Conservation (phyloP, 2,113 vertebrate species). For the Prunella himalayana region DNA sequence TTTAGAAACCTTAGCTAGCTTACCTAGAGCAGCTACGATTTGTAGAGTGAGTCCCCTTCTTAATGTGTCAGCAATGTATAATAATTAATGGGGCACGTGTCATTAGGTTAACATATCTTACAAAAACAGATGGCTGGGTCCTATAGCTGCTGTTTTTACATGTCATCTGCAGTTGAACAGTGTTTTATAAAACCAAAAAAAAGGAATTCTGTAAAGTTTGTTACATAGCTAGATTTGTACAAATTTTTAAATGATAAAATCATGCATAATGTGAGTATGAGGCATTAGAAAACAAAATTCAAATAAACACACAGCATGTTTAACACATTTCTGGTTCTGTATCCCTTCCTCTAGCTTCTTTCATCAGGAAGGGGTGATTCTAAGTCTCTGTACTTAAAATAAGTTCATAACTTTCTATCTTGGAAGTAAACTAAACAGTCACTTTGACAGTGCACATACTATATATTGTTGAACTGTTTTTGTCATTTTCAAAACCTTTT, state of each 20-base stretch:
- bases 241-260: background rate
- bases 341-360: background rate
- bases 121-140: background rate
- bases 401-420: background rate
- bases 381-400: background rate
- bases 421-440: background rate
- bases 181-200: background rate
- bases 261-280: background rate
- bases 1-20: background rate
- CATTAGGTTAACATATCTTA: background rate
- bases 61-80: background rate
- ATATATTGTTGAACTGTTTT: background rate
- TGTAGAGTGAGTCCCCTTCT: background rate
- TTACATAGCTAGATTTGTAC: background rate
- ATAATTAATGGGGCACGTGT: background rate
- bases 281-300: background rate
- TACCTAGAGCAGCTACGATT: background rate
- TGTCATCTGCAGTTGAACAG: background rate
- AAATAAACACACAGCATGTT: background rate
- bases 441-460: background rate
- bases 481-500: background rate
- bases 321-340: background rate
- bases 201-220: background rate
- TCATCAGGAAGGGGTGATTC: background rate
- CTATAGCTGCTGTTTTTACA: background rate